phyloP scores from a whole-genome alignment of 2,888 invertebrate species.

The Argyra leucocephala region DNA sequence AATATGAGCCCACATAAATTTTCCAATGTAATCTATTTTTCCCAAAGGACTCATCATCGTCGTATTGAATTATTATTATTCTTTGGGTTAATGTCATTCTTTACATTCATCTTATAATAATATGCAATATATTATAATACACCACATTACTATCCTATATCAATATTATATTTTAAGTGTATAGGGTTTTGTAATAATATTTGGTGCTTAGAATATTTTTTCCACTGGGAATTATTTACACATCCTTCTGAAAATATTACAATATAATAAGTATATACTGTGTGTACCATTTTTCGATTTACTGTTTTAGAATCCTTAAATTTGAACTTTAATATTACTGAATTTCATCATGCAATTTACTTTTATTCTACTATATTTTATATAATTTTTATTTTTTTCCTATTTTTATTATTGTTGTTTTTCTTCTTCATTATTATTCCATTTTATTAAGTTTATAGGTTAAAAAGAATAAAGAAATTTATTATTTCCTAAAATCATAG shows the following conservation, averaged over 20 bases:
- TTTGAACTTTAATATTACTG: not conserved
- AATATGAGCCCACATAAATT: not conserved
- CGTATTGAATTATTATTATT: conserved; percentile 1
- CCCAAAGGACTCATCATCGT: conserved; percentile 9
- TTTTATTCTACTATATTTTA: not conserved
- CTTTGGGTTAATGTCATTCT: conserved; percentile 4
- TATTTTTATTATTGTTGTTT: not conserved
- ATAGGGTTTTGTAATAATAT: no score
- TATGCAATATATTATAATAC: not conserved
- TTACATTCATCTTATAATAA: not conserved
- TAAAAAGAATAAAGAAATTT: not conserved
- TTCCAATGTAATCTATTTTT: not conserved
- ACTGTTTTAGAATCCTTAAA: not conserved
- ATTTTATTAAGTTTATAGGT: not conserved
- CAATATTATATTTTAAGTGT: no score
- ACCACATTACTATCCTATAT: not conserved
- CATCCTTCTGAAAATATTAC: no score
- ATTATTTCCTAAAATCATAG: not conserved
- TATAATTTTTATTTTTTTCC: not conserved
- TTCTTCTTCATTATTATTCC: not conserved
- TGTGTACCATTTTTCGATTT: no score
- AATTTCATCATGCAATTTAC: not conserved
- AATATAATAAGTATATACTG: no score
- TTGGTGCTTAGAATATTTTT: no score
- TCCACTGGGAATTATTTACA: no score